Conservation (phyloP, 2,888 invertebrate genomes). For the Eristalinus sepulchralis region DNA sequence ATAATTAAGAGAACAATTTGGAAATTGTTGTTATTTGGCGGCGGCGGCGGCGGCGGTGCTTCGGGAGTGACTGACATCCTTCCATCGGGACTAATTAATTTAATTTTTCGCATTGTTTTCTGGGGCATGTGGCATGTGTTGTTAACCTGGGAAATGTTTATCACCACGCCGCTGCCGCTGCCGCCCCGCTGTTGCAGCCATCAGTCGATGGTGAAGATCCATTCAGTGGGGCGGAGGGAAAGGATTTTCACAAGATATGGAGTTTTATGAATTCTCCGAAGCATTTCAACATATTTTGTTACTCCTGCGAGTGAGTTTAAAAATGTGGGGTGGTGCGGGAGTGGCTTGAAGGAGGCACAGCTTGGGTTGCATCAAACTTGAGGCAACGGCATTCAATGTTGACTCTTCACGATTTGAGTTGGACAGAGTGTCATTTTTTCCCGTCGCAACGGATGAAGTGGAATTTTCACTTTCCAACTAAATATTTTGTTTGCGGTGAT, state of each 20-base stretch:
- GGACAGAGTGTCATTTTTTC: too few species aligned
- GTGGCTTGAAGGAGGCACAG: too few species aligned
- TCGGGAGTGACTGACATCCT: neutral
- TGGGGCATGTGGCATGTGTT: neutral
- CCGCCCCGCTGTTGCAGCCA: too few species aligned
- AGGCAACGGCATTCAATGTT: too few species aligned
- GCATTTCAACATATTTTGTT: neutral
- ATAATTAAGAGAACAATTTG: slow-evolving; percentile 36
- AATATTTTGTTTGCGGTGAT: too few species aligned
- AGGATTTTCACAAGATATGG: neutral
- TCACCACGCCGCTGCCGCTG: neutral
- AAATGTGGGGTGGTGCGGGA: neutral
- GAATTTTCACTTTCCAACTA: too few species aligned
- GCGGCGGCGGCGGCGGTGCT: neutral
- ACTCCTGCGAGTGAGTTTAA: neutral
- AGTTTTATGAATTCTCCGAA: neutral
- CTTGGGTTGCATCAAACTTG: too few species aligned
- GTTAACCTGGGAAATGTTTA: slow-evolving; percentile 4
- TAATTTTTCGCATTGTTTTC: slow-evolving; percentile 19
- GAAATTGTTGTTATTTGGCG: neutral
- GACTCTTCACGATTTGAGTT: too few species aligned
- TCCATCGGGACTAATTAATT: slow-evolving; percentile 2
- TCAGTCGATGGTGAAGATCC: neutral
- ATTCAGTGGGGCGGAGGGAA: neutral
- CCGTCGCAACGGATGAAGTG: too few species aligned